Base-by-base conservation (phyloP, 2,888 invertebrate genomes). In the Chelonus formosanus region DNA sequence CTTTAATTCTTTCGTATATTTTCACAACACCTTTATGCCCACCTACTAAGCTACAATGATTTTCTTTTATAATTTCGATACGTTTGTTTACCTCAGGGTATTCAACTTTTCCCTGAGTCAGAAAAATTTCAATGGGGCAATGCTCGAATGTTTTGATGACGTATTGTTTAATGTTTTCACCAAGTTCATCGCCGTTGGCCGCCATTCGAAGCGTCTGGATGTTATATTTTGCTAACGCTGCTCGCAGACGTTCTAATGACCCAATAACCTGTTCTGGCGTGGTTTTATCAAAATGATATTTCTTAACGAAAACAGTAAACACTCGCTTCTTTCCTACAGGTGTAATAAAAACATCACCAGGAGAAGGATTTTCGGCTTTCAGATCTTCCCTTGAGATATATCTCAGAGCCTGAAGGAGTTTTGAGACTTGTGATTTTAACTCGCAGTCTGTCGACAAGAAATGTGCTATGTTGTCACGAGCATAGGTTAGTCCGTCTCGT, bases 1-100 rank as follows among this genome's bases (percentile, higher is more conserved):
- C 54, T 0, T 67, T 20, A 10, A 75, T 67, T 35, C 68, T 45
- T 4, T 62, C 44, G 8, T 60, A 68, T 0, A 74, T 75, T 43
- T 71, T 70, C 4, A 67, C 63, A 0, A 71, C 59, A 1, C 75
- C 74, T 47, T 68, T 71, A 47, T 77, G 76, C 2, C 74, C 72
- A 3, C 70, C 69, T 5, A 69, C 47, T 5, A 65, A 34, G 5
- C 67, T 66, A 4, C 58, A 45, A 45, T 75, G 74, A 5, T 47
- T 45, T 61, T 71, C 69, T 6, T 35, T 20, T 2, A 72, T 63
- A 5, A 70, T 70, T n/a, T 55, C 60, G 3, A 5, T 1, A 34
- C 58, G 47, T 32, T 50, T 7, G n/a, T 63, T 48, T 5, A 10
- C 10, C 4, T 7, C 3, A 5, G 71, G 64, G 1, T 35, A 6